A percentile compares a stretch with the other conserved stretches of the same genome.
Evolutionary conservation across 2,113 vertebrate genomes (phyloP).

Genomic region (Maylandia zebra): DNA sequence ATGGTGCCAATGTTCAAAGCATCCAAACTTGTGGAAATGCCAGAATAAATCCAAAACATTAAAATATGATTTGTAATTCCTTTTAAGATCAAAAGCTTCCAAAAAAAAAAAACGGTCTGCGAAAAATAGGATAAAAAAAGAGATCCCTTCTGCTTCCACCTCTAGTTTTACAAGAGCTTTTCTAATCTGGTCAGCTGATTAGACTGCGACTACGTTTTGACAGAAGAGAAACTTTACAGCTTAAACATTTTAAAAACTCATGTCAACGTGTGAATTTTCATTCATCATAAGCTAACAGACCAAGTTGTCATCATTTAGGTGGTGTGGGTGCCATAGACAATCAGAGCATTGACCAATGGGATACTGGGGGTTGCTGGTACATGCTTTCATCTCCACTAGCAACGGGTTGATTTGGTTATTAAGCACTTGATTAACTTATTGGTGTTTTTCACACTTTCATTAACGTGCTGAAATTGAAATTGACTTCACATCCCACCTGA

Average conservation of each 20-base stretch:
- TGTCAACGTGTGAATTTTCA: neutral
- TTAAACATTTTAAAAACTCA: neutral
- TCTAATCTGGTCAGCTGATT: neutral
- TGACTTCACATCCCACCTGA: neutral
- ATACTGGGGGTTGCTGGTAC: neutral
- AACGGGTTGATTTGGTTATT: neutral
- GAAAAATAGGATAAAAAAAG: neutral
- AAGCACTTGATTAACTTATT: neutral
- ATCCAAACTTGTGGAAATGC: neutral
- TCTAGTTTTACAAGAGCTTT: neutral
- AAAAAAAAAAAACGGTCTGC: neutral
- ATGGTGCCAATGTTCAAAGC: neutral
- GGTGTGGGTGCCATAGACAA: conserved; percentile 49
- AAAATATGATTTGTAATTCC: neutral
- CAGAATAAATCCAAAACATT: neutral
- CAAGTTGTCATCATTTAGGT: neutral
- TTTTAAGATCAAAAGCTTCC: neutral
- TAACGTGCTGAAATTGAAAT: neutral
- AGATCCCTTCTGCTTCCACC: neutral
- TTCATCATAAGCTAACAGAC: neutral
- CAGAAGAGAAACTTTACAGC: neutral
- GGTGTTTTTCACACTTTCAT: neutral
- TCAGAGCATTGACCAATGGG: conserved; percentile 26
- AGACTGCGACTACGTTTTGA: neutral
- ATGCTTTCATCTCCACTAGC: conserved; percentile 1